Evolutionary conservation across 2,797 vertebrate species (phyloP).

Genomic region (Sciurus vulgaris): DNA sequence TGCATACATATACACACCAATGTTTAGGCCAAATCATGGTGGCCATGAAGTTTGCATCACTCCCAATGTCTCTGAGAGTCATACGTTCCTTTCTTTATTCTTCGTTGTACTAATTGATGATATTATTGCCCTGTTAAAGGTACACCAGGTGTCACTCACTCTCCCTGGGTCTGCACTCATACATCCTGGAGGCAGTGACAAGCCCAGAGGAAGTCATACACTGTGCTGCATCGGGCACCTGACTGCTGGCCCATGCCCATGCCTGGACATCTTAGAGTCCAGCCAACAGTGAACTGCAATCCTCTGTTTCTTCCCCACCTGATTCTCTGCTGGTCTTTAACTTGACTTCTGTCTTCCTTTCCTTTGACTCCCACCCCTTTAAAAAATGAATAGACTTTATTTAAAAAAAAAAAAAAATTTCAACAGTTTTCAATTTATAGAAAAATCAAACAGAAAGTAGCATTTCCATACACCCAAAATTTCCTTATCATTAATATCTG

Average conservation of each 20-base stretch:
- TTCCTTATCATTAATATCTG: neutral
- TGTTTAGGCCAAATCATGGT: neutral
- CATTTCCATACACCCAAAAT: neutral
- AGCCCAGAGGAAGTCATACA: neutral
- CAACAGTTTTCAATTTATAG: neutral
- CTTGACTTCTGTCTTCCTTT: neutral
- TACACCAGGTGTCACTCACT: neutral
- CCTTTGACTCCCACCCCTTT: neutral
- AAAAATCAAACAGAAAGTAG: neutral
- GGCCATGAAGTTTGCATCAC: neutral
- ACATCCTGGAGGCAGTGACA: neutral
- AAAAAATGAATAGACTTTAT: neutral
- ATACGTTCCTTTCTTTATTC: neutral
- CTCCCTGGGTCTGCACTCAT: neutral
- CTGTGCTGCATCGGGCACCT: neutral
- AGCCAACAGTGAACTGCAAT: slow-evolving; percentile 4
- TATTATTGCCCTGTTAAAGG: neutral
- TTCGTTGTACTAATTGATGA: neutral
- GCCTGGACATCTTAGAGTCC: slow-evolving; percentile 58
- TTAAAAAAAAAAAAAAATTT: neutral
- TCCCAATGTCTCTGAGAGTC: neutral
- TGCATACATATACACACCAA: neutral
- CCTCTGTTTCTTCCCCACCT: slow-evolving; percentile 10
- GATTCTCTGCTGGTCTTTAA: slow-evolving; percentile 24
- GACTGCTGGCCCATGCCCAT: neutral